phyloP scores from a whole-genome alignment of 2,113 vertebrate species.

The Tricholaema leucomelas region DNA sequence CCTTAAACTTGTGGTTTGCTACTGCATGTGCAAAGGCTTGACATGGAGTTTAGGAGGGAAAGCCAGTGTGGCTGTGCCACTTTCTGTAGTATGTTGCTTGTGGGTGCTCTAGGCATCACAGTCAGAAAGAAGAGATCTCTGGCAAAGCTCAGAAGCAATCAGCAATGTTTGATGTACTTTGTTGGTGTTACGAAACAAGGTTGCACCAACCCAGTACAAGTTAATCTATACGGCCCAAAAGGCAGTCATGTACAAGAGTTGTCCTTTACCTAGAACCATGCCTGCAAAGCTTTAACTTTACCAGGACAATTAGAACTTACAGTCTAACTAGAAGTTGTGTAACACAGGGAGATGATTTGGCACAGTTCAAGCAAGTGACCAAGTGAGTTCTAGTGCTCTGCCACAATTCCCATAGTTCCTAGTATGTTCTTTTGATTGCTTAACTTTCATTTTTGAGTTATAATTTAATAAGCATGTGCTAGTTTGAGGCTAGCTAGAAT shows the following conservation, averaged over 20 bases:
- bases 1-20: neutral
- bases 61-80: neutral
- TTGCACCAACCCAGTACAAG: neutral
- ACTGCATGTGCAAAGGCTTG: neutral
- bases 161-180: neutral
- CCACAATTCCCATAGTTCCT: neutral
- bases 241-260: neutral
- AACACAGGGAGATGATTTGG: accelerated
- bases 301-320: neutral
- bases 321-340: neutral
- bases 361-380: neutral
- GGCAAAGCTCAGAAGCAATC: neutral
- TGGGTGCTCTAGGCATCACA: neutral
- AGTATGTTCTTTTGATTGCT: neutral
- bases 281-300: neutral
- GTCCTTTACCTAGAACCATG: neutral
- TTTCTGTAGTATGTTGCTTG: neutral
- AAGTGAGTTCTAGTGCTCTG: neutral
- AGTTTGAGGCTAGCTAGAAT: too few relatives aligned
- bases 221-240: neutral
- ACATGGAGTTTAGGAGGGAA: neutral
- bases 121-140: neutral
- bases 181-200: neutral
- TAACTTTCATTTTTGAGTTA: neutral
- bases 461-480: too few relatives aligned